Evolutionary conservation across 2,888 invertebrate genomes (phyloP).

Genomic region (Teinopalpus imperialis): DNA sequence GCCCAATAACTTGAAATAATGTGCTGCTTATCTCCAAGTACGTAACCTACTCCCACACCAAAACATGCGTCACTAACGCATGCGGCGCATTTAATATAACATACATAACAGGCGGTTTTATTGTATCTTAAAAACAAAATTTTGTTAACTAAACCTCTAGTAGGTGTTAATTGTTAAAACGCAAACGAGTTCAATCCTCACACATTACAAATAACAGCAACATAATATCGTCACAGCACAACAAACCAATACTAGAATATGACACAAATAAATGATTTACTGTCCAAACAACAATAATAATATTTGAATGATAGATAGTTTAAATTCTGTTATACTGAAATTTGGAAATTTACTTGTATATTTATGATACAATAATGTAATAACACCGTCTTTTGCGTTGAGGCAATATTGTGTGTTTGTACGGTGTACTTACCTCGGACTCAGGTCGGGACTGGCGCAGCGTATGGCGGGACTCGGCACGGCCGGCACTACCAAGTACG

Average conservation of each 20-base stretch:
- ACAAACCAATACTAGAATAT: conserved; percentile 20
- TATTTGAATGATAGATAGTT: conserved; percentile 3
- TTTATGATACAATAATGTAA: too few species aligned
- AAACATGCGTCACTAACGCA: conserved; percentile 10
- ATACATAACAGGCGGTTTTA: background rate
- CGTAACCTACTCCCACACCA: conserved; percentile 1
- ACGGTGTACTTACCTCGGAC: conserved; percentile 86
- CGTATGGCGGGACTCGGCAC: conserved; percentile 92
- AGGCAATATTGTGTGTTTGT: background rate
- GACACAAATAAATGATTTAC: conserved; percentile 17
- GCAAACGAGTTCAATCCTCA: conserved; percentile 14
- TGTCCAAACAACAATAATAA: conserved; percentile 23
- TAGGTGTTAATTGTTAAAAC: conserved; percentile 11
- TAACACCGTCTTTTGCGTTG: too few species aligned
- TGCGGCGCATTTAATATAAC: conserved; percentile 5
- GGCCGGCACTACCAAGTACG: conserved; percentile 97
- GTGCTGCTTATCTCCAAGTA: conserved; percentile 5
- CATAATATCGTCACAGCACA: conserved; percentile 22
- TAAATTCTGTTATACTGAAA: conserved; percentile 5
- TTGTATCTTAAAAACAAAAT: background rate
- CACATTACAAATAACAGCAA: conserved; percentile 21
- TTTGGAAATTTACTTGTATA: too few species aligned
- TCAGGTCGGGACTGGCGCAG: conserved; percentile 96
- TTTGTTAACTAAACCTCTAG: conserved; percentile 6
- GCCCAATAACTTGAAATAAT: background rate